phyloP scores from a whole-genome alignment of 2,888 invertebrate species.

The Panopea generosa region DNA sequence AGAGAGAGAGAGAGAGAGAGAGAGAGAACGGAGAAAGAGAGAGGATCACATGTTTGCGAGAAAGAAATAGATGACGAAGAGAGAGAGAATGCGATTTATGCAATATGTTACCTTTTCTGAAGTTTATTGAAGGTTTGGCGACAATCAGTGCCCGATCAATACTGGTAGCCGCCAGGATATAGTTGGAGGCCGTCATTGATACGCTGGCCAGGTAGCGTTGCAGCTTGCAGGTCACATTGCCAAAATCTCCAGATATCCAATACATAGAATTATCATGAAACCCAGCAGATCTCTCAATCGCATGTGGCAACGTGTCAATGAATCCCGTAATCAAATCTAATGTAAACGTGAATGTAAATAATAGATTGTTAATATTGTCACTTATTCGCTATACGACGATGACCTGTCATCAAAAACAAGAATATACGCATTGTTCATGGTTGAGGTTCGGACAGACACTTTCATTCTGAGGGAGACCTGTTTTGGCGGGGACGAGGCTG shows the following conservation, averaged over 20 bases:
- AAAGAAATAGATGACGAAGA: no score
- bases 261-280: neutral
- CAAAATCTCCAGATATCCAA: neutral
- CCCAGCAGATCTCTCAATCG: neutral
- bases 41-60: no score
- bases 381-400: no score
- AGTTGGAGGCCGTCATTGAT: neutral
- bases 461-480: no score
- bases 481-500: no score
- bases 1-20: no score
- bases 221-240: neutral
- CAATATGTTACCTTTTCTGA: neutral
- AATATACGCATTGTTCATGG: no score
- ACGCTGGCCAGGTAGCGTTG: neutral
- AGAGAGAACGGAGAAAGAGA: no score
- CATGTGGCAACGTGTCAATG: neutral
- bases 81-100: no score
- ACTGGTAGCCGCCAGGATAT: constrained; percentile 4
- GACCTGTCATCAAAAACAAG: no score
- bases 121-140: neutral
- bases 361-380: no score
- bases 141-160: neutral
- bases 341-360: neutral
- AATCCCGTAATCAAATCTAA: neutral
- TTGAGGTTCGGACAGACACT: no score